Percentiles rank a stretch among this genome's conserved stretches.
These are phyloP conservation scores for Nomia melanderi DNA, from an alignment of 1,140 invertebrate genomes.

Conservation along the genomic window DNA sequence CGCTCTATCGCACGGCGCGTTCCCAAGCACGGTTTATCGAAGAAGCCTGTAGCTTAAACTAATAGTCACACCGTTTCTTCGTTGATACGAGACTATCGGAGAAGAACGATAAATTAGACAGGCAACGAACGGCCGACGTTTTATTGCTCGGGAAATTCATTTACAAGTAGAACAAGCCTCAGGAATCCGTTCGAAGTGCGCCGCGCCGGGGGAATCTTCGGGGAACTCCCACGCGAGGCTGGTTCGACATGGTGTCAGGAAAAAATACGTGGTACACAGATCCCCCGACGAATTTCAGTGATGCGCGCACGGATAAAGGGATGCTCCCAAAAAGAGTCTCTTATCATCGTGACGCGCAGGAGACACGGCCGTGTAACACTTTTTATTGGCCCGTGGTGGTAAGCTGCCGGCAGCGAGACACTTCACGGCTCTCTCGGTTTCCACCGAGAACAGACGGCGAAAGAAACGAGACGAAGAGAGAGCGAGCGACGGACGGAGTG, in stretches of 20 bases:
- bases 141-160: constrained; percentile 11
- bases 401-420: constrained; percentile 25
- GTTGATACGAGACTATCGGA: no score
- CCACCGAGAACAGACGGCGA: not conserved
- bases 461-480: no score
- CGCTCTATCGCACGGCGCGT: no score
- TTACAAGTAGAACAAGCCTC: constrained; percentile 8
- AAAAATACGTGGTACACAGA: constrained; percentile 43
- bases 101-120: not conserved
- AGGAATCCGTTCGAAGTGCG: not conserved
- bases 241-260: constrained; percentile 1
- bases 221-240: constrained; percentile 15
- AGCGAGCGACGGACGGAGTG: no score
- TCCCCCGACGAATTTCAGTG: constrained; percentile 47
- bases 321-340: constrained; percentile 38
- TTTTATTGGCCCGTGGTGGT: constrained; percentile 52
- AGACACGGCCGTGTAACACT: constrained; percentile 43
- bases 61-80: no score
- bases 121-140: not conserved
- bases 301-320: constrained; percentile 47
- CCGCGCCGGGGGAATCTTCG: not conserved
- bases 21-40: not conserved
- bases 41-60: not conserved
- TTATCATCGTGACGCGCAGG: constrained; percentile 51
- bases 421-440: constrained; percentile 2